Evolutionary conservation across 2,888 invertebrate species (phyloP), one percentile per base, ranked within the genome.

Genomic region (Apodemia hepburni): DNA sequence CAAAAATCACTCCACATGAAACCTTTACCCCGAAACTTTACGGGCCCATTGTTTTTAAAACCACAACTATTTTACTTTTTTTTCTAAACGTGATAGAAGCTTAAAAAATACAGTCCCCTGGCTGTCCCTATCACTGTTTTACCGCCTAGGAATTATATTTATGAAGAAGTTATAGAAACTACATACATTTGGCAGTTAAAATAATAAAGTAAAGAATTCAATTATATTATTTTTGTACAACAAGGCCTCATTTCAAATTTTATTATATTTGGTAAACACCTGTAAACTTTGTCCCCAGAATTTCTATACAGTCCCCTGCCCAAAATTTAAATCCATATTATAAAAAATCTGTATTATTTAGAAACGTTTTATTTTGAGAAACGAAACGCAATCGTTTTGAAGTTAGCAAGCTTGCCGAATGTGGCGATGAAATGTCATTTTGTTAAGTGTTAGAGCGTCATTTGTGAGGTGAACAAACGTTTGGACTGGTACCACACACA

Each of bases 271-370:
- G 59, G 60, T 66, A 49, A 61, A 60, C 27, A 15, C 60, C 60
- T 61, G 45, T 49, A 59, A 66, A 64, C 9, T 59, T 66, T 64
- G 66, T 61, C 61, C 63, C 62, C 58, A 61, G 59, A 66, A 66
- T 63, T 65, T 66, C n/a, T 15, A 64, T 49, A 66, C 33, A 58
- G 33, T 35, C 35, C 64, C 58, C 64, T 66, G 66, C 64, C 61
- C 61, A 64, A 64, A 64, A 63, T 54, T 60, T 62, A 61, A 64
- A 63, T 49, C n/a, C n/a, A n/a, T n/a, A n/a, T n/a, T n/a, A n/a
- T n/a, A n/a, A 61, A 57, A 49, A 62, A 65, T 63, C 61, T 66
- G 29, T 57, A 61, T 61, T 58, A 57, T 64, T 62, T 61, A 61
- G 1, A 22, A 64, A 61, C 61, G 12, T 51, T 29, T 29, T 29